Conservation (phyloP, 1,140 invertebrate species). For the Ooceraea biroi region DNA sequence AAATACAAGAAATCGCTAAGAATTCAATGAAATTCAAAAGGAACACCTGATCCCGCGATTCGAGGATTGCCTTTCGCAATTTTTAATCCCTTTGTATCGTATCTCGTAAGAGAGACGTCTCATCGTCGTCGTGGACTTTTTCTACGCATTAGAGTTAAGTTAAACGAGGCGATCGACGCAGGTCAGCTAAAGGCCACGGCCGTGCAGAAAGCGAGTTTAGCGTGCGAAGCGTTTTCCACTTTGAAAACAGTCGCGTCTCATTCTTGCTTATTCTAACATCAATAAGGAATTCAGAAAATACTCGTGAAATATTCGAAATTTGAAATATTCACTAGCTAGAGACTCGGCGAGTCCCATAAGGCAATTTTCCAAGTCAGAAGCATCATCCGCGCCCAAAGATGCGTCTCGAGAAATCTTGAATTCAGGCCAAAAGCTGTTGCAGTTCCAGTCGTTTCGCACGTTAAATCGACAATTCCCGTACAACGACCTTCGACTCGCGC, state of each 20-base stretch:
- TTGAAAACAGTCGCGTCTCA: slow-evolving; percentile 13
- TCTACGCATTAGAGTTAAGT: background rate
- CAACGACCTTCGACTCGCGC: slow-evolving; percentile 39
- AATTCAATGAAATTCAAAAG: slow-evolving; percentile 17
- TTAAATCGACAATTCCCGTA: slow-evolving; percentile 48
- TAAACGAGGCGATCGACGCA: background rate
- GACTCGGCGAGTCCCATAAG: slow-evolving; percentile 56
- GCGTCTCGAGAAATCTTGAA: slow-evolving; percentile 7
- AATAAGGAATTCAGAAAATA: slow-evolving; percentile 60
- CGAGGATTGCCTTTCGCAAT: background rate
- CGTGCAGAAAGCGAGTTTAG: slow-evolving; percentile 43
- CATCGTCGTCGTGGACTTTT: background rate
- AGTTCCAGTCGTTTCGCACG: slow-evolving; percentile 40
- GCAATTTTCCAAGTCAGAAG: slow-evolving; percentile 46
- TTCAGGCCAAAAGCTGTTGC: slow-evolving; percentile 14
- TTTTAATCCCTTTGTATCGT: background rate
- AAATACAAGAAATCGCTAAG: slow-evolving; percentile 3
- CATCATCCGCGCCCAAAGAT: slow-evolving; percentile 51
- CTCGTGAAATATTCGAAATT: slow-evolving; percentile 21
- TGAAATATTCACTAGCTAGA: slow-evolving; percentile 27
- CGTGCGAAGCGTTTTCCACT: slow-evolving; percentile 53
- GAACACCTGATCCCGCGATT: background rate
- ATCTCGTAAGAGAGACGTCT: slow-evolving; percentile 24
- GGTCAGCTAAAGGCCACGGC: slow-evolving; percentile 15
- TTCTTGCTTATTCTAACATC: slow-evolving; percentile 39